Evolutionary conservation across 1,140 invertebrate genomes (phyloP), one percentile per base, ranked within the genome.

Genomic region (Hormaphis cornu): DNA sequence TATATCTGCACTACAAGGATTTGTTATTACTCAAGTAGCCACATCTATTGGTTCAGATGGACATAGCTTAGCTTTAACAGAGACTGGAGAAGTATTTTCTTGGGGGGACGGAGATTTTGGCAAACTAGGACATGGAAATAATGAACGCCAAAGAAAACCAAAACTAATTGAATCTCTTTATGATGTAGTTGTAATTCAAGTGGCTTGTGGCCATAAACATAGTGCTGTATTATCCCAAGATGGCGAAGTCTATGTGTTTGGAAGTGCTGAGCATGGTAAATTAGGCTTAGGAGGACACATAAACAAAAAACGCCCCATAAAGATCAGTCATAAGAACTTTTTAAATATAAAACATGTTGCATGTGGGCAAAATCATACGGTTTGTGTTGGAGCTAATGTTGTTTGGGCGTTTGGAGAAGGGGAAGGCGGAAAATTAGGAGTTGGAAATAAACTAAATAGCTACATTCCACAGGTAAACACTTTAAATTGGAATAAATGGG

Each of bases 371-470:
- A 86, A 85, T 73, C 85, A 87, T 76, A 87, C 85, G 0, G 79
- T 86, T 22, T 85, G 84, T 76, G 76, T 85, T 35, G 83, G 82
- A 10, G 70, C 74, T 12, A 77, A 77, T 61, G 80, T 75, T n/a
- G 83, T 85, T 0, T 87, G 84, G 84, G 79, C 83, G 3, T 87
- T 87, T 78, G 86, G 86, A 3, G 85, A 87, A 78, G 84, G 84
- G 6, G 85, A 86, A 73, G 84, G 83, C 78, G 86, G 86, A 10
- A 86, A 87, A 76, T 76, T 86, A 28, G 85, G 85, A 9, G 76
- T 84, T 28, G 84, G 84, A 46, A 81, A 83, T 75, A 81, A 80
- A 12, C 79, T 78, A 12, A 80, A 82, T 26, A 83, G 83, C 71
- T 79, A 81, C 10, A 79, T 77, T n/a, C 83, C 83, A 14, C 76